Evolutionary conservation across 2,888 invertebrate genomes (phyloP), one percentile per base, ranked within the genome.

Genomic region (Barypeithes pellucidus): DNA sequence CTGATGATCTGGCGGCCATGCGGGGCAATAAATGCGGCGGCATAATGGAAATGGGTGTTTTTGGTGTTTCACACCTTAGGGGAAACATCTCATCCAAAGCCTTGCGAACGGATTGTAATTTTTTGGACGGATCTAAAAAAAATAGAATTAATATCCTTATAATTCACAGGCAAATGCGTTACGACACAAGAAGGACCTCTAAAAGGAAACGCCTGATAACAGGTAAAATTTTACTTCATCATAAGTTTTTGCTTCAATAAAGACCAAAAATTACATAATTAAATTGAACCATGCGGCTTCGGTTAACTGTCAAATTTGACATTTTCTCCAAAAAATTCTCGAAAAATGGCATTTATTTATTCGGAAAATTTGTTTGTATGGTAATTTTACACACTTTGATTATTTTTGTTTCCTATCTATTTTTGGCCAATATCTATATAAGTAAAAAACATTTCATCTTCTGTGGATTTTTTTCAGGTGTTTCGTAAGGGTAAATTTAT

Each of bases 71-170:
- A 16, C 54, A 29, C 9, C 54, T 16, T 9, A 9, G 16, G 2
- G 47, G 5, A 50, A 63, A 63, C 63, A 63, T 63, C 7, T 63
- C 47, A 33, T 45, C 36, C 12, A 63, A 8, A 7, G 36, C 36
- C 14, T 45, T 24, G 9, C 29, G 47, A 16, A 45, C 63, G 12
- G 45, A 36, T 16, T 29, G 7, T 9, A 63, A 29, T 50, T 63
- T 47, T 11, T 11, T 33, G 16, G 36, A 14, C 9, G 29, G 20
- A 33, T 47, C 45, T 63, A 47, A 63, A n/a, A 22, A 43, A 59
- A 54, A 54, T 9, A 20, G 24, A 54, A 54, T 24, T 7, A 29
- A 29, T 29, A 24, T 24, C 5, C 3, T 22, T 22, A 24, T 11
- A 12, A 8, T 22, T 3, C 24, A 24, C 24, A 24, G 24, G 24